Percentiles rank a stretch among this genome's conserved stretches.
phyloP scores from a whole-genome alignment of 2,888 invertebrate genomes.

The Pterostichus niger region DNA sequence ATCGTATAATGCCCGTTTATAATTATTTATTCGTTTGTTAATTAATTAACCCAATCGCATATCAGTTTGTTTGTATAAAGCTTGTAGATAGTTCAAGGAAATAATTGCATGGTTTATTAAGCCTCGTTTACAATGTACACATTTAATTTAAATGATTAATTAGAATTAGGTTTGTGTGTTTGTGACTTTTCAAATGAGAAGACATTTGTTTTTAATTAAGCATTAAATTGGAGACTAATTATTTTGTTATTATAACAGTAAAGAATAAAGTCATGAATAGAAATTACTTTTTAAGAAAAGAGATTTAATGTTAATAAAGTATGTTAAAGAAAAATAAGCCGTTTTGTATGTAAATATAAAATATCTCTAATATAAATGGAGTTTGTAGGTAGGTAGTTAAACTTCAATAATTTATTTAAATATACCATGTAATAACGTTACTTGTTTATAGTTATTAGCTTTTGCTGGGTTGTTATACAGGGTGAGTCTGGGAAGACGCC shows the following conservation, averaged over 20 bases:
- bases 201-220: slow-evolving; percentile 2
- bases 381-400: too few relatives aligned
- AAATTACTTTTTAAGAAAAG: too few relatives aligned
- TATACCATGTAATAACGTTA: too few relatives aligned
- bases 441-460: too few relatives aligned
- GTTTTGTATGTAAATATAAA: too few relatives aligned
- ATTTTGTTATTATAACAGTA: slow-evolving; percentile 28
- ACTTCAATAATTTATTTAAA: too few relatives aligned
- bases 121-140: slow-evolving; percentile 8
- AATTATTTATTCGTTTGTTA: slow-evolving; percentile 4
- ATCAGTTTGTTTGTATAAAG: not conserved
- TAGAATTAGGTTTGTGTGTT: slow-evolving; percentile 7
- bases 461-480: too few relatives aligned
- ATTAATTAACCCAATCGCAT: slow-evolving; percentile 15
- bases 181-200: not conserved
- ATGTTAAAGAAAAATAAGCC: too few relatives aligned
- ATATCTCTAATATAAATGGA: too few relatives aligned
- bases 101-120: not conserved
- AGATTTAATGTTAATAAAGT: too few relatives aligned
- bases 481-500: too few relatives aligned
- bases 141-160: not conserved
- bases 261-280: not conserved
- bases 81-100: slow-evolving; percentile 1
- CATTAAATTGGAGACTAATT: slow-evolving; percentile 22
- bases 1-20: slow-evolving; percentile 17